Conservation (phyloP, 92 coral and sea anemone species). For the Epizoanthus rinbou region DNA sequence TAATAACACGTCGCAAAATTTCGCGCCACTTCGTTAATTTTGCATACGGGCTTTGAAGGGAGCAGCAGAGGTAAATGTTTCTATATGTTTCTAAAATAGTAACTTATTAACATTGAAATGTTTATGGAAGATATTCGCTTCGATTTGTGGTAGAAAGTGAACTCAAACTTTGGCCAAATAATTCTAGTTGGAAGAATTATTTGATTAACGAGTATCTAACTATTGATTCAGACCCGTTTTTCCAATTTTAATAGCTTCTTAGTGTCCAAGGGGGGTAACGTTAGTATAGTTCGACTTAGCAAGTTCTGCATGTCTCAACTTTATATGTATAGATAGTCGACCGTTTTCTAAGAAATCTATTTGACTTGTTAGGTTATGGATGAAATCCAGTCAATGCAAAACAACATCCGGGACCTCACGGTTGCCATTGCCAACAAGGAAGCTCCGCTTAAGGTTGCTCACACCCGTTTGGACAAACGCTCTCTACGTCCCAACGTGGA, state of each 20-base stretch:
- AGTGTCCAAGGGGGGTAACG: too few species aligned
- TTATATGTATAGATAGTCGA: neutral
- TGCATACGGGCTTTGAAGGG: too few species aligned
- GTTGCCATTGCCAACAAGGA: slow-evolving; percentile 91
- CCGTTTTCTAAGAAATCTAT: neutral
- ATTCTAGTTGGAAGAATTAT: neutral
- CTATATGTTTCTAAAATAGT: too few species aligned
- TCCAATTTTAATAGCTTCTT: too few species aligned
- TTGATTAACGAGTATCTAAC: too few species aligned
- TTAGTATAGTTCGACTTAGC: neutral
- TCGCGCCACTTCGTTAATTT: too few species aligned
- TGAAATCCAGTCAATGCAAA: slow-evolving; percentile 93
- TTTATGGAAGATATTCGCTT: too few species aligned
- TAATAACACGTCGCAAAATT: too few species aligned
- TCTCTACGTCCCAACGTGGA: slow-evolving; percentile 96
- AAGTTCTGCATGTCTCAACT: neutral
- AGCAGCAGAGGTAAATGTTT: too few species aligned
- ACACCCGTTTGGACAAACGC: slow-evolving; percentile 95
- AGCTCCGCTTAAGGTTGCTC: slow-evolving; percentile 95
- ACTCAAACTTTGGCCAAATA: neutral
- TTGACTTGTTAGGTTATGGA: slow-evolving; percentile 77
- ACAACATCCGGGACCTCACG: slow-evolving; percentile 84
- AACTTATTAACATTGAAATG: too few species aligned
- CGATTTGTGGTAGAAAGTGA: neutral
- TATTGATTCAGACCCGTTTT: too few species aligned